These are phyloP conservation scores for Pseudonaja textilis DNA, from an alignment of 2,113 vertebrate genomes.

Conservation along the genomic window DNA sequence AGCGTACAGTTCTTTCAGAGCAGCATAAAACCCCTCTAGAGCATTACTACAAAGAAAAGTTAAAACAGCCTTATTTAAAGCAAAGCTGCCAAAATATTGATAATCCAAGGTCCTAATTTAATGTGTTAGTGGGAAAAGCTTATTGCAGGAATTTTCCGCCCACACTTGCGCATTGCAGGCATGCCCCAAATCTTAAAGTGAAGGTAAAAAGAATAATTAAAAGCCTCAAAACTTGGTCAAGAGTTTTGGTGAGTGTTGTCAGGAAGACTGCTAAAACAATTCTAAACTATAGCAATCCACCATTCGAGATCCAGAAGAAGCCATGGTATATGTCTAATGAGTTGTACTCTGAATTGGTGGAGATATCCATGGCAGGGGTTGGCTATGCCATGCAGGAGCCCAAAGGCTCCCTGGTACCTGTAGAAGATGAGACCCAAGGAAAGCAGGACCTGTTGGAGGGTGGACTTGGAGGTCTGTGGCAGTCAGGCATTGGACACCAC, in stretches of 20 bases:
- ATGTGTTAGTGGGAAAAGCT: slow-evolving; percentile 10
- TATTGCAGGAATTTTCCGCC: neutral
- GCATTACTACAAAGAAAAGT: neutral
- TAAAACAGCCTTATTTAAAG: slow-evolving; percentile 14
- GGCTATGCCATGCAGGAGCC: neutral
- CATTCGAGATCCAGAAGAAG: neutral
- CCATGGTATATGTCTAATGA: neutral
- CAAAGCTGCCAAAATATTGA: slow-evolving; percentile 32
- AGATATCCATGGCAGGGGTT: neutral
- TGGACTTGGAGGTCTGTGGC: neutral
- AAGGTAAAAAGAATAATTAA: neutral
- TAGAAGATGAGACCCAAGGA: neutral
- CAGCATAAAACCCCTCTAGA: neutral
- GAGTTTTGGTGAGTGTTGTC: neutral
- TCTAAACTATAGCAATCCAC: neutral
- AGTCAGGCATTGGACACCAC: neutral
- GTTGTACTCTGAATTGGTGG: neutral
- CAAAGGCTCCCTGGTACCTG: neutral
- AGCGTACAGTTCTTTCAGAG: neutral
- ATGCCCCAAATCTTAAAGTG: neutral
- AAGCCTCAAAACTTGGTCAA: neutral
- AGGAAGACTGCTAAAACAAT: neutral
- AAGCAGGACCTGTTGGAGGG: neutral
- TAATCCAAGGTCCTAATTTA: slow-evolving; percentile 33
- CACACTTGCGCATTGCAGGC: neutral